Evolutionary conservation across 2,888 invertebrate genomes (phyloP).

Genomic region (Arrhopalites spinosus): DNA sequence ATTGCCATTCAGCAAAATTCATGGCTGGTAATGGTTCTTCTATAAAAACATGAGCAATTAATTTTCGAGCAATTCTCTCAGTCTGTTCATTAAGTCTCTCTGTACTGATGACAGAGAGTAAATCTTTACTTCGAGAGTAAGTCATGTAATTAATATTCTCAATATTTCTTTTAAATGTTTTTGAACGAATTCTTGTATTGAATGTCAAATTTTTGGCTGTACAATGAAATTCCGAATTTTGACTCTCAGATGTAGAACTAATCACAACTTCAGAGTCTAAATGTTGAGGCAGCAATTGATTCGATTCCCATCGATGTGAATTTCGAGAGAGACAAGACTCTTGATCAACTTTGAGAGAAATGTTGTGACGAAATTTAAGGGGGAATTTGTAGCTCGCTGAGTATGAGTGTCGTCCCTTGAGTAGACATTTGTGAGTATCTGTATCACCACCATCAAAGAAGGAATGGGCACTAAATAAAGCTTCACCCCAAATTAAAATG

Average conservation of each 20-base stretch:
- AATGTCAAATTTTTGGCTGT: not conserved
- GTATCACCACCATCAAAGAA: slow-evolving; percentile 40
- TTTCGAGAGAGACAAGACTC: not conserved
- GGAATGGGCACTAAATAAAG: not conserved
- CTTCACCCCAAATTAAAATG: not conserved
- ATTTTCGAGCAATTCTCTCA: slow-evolving; percentile 36
- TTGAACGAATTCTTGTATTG: slow-evolving; percentile 11
- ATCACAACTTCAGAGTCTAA: not conserved
- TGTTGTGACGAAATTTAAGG: not conserved
- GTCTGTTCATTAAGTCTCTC: slow-evolving; percentile 42
- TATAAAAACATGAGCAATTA: slow-evolving; percentile 40
- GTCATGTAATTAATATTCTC: slow-evolving; percentile 17
- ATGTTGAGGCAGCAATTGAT: slow-evolving; percentile 2
- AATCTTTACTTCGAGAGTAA: not conserved
- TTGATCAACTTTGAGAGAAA: not conserved
- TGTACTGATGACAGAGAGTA: not conserved
- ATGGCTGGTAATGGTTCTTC: slow-evolving; percentile 34
- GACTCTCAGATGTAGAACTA: not conserved
- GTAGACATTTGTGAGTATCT: slow-evolving; percentile 4
- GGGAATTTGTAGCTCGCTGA: slow-evolving; percentile 11
- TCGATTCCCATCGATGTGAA: slow-evolving; percentile 5
- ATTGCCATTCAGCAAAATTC: slow-evolving; percentile 44
- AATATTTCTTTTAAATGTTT: slow-evolving; percentile 14
- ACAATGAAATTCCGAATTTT: slow-evolving; percentile 13
- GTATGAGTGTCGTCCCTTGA: slow-evolving; percentile 21